These are phyloP conservation scores for Listronotus bonariensis DNA, from an alignment of 1,140 invertebrate species.

Conservation along the genomic window DNA sequence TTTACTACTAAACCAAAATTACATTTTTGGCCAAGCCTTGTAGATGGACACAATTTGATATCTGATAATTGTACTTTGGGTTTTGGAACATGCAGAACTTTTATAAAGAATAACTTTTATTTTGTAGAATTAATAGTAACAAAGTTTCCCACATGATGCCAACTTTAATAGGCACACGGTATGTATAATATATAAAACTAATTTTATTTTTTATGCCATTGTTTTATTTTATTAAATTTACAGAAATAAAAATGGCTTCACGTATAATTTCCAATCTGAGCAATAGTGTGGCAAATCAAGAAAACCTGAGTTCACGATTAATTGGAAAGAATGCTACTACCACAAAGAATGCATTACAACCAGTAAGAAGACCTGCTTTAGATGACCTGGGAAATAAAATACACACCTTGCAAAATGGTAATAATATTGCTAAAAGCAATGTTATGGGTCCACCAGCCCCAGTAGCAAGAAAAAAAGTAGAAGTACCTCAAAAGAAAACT, in stretches of 20 bases:
- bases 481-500: not conserved
- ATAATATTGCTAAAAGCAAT: conserved; percentile 6
- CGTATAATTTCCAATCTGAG: not conserved
- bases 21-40: no score
- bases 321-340: conserved; percentile 18
- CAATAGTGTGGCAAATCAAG: conserved; percentile 23
- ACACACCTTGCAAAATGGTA: conserved; percentile 3
- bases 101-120: no score
- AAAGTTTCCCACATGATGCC: no score
- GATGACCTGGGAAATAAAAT: conserved; percentile 44
- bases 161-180: no score
- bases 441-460: conserved; percentile 16
- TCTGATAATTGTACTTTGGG: no score
- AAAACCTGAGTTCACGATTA: conserved; percentile 31
- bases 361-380: conserved; percentile 38
- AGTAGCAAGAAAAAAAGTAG: conserved; percentile 9
- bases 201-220: not conserved
- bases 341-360: not conserved
- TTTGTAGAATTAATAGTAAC: no score
- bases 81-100: no score
- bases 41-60: no score
- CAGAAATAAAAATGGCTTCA: conserved; percentile 11
- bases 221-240: not conserved
- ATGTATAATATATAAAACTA: no score
- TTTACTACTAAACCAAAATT: no score